Percentiles rank a stretch among this genome's conserved stretches.
Conservation (phyloP, 2,797 vertebrate genomes). For the Gallinago stenura region DNA sequence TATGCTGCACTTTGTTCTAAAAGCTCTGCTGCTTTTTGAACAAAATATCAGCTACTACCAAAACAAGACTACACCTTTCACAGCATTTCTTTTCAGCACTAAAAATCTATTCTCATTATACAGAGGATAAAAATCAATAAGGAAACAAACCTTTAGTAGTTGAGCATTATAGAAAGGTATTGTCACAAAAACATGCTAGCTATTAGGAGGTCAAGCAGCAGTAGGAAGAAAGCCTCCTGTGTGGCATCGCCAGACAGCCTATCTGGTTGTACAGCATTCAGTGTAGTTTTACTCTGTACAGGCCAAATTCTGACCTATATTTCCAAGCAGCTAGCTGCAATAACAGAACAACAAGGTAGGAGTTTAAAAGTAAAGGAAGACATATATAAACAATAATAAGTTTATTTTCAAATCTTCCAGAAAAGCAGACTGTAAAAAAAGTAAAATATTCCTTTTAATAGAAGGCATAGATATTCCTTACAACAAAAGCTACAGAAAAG, state of each 20-base stretch:
- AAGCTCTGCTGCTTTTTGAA: not conserved
- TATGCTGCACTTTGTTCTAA: not conserved
- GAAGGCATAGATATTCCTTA: not conserved
- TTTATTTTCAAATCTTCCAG: not conserved
- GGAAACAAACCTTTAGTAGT: not conserved
- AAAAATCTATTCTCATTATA: too few species aligned
- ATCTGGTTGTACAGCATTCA: too few species aligned
- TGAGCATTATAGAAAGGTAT: not conserved
- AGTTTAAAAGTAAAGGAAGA: not conserved
- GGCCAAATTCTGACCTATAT: not conserved
- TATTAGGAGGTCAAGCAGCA: not conserved
- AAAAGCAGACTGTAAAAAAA: not conserved
- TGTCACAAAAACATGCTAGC: not conserved
- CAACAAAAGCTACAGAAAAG: not conserved
- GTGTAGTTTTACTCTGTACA: not conserved
- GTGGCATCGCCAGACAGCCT: rapidly evolving
- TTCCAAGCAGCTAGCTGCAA: not conserved
- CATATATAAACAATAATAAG: not conserved
- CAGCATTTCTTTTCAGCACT: not conserved
- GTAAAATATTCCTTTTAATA: not conserved
- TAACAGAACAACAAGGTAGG: not conserved
- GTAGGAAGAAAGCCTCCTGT: not conserved
- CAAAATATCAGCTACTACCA: not conserved
- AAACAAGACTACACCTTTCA: not conserved
- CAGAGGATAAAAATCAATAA: too few species aligned